Conservation (phyloP, 2,888 invertebrate species). For the Geotrupes spiniger region DNA sequence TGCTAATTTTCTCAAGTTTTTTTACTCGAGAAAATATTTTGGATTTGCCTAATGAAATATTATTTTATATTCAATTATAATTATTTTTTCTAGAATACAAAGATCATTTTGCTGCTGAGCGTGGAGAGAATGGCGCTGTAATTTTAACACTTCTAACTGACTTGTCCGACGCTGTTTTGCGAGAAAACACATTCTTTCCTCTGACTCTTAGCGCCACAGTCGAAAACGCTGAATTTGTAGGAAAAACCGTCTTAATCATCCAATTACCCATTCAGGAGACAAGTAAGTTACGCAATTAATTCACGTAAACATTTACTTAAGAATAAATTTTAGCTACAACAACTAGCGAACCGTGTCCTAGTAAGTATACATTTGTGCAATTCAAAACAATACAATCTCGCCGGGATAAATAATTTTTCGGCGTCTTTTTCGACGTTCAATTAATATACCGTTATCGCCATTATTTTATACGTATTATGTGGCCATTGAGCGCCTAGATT, state of each 20-base stretch:
- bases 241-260: slow-evolving; percentile 43
- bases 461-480: too few species aligned
- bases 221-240: slow-evolving; percentile 40
- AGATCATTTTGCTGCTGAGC: slow-evolving; percentile 10
- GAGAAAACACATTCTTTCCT: slow-evolving; percentile 43
- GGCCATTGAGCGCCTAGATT: too few species aligned
- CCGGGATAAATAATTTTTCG: too few species aligned
- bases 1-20: too few species aligned
- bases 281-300: slow-evolving; percentile 4
- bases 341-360: slow-evolving; percentile 8
- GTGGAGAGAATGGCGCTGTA: not conserved
- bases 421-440: too few species aligned
- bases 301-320: not conserved
- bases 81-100: slow-evolving; percentile 6
- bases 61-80: not conserved
- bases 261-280: slow-evolving; percentile 44
- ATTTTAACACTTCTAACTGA: not conserved
- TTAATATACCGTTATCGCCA: too few species aligned
- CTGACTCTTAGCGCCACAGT: slow-evolving; percentile 45
- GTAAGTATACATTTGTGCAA: not conserved
- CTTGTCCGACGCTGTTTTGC: slow-evolving; percentile 42
- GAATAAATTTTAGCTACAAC: slow-evolving; percentile 9
- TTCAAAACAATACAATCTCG: too few species aligned
- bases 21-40: too few species aligned
- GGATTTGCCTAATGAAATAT: too few species aligned